A percentile compares a stretch with the other conserved stretches of the same genome.
These are phyloP conservation scores for Agrochola litura DNA, from an alignment of 2,888 invertebrate species.

Conservation along the genomic window DNA sequence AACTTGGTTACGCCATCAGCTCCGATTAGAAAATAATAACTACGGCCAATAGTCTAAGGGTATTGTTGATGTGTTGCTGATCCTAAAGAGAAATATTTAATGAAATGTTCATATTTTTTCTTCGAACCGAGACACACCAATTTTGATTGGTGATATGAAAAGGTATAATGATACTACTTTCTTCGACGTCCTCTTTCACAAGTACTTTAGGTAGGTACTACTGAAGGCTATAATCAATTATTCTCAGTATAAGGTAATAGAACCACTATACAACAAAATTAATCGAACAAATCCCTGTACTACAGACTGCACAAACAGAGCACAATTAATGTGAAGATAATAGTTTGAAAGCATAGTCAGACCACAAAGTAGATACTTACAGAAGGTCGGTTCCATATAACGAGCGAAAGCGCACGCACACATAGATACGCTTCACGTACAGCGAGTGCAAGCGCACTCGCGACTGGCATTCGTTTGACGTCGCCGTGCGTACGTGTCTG, in stretches of 20 bases:
- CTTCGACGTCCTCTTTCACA: neutral
- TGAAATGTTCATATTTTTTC: neutral
- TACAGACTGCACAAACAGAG: conserved; percentile 8
- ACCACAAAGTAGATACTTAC: neutral
- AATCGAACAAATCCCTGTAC: conserved; percentile 23
- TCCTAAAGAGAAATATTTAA: neutral
- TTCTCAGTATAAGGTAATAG: neutral
- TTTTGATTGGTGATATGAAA: neutral
- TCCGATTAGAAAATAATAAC: neutral
- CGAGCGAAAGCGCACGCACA: neutral
- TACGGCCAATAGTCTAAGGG: neutral
- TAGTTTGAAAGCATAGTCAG: conserved; percentile 9
- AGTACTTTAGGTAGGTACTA: neutral
- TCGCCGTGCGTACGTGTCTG: neutral
- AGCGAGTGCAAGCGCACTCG: neutral
- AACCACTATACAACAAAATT: neutral
- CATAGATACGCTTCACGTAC: neutral
- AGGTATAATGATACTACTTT: neutral
- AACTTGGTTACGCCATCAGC: neutral
- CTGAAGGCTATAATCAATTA: neutral
- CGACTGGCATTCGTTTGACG: neutral
- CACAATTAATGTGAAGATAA: conserved; percentile 39
- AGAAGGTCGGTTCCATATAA: neutral
- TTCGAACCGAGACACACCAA: neutral
- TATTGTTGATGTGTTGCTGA: neutral